Base-by-base conservation (phyloP, 2,113 vertebrate species). In the Siniperca chuatsi region DNA sequence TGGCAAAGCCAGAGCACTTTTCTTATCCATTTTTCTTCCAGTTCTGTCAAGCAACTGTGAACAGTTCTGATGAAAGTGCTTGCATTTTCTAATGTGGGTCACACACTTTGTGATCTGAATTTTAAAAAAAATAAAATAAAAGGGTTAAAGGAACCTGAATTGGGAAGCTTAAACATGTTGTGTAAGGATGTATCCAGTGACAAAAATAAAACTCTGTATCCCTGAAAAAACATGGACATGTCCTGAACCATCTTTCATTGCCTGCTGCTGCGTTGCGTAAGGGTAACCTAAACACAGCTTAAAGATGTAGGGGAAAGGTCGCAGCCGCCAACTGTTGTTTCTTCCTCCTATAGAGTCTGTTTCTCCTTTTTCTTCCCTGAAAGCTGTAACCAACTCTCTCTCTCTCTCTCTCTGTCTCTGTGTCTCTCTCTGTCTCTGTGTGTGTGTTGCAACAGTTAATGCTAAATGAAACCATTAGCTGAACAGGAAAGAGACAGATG, bases 281-380 rank as follows among this genome's bases (percentile, higher is more conserved):
- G 46, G 2, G n/a, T 2, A 33, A 42, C 25, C 20, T 67, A 55
- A 60, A 71, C 46, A 7, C 69, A 1, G 1, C 25, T 77, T 80
- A 21, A 1, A 6, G 42, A 87, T 87, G 84, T 83, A 42, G 88
- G 81, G 66, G 64, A 92, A 85, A 87, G 88, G 80, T 91, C 60
- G 0, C 16, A 9, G 35, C 62, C 0, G 23, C 76, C 29, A 48
- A 58, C 77, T 81, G 40, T 54, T 55, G 66, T 50, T 67, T 82
- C 50, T n/a, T 44, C 44, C 66, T 42, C 42, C n/a, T 79, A 57
- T 11, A 73, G 72, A 70, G 8, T 12, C 70, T 15, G 54, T 12
- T 0, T 6, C 40, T 29, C 10, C 29, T 29, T 50, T 72, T 33
- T 73, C 29, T 46, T 15, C 68, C 18, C n/a, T 69, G n/a, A 79